Base-by-base conservation (phyloP, 2,797 vertebrate genomes). In the Xenentodon cancila region DNA sequence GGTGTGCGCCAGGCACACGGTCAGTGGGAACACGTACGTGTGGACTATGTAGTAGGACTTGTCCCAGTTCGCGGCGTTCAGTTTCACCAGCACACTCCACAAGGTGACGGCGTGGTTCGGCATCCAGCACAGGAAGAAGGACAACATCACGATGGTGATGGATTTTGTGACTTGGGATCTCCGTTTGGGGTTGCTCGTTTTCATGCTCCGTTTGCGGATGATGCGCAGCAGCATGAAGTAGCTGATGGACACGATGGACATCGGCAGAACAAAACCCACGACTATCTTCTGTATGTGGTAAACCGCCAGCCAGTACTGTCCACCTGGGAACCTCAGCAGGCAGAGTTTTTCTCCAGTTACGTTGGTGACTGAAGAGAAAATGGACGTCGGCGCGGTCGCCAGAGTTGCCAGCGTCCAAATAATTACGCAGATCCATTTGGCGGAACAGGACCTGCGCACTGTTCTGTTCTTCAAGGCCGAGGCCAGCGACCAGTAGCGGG, bases 261-360 rank as follows among this genome's bases (percentile, higher is more conserved):
- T 92, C 0, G 93, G 92, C 46, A 94, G 2, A 8, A 94, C 86
- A 46, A 94, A 94, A 0, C 88, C 93, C 3, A 94, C 68, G 0
- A 92, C 57, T 17, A 94, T 93, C 47, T 94, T 94, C 65, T 94
- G 94, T 4, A 94, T 84, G 80, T 94, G 93, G 49, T 94, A 94
- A n/a, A 93, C 63, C 0, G 92, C 93, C 4, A 94, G 27, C 94
- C 92, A 94, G 59, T 85, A 85, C 66, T 93, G 92, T 1, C 92
- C 93, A 1, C 88, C 87, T 0, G 92, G 92, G 25, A 94, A 94
- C 17, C 81, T 74, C 43, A 94, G 73, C 48, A 94, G 57, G 47
- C 94, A 94, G 2, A 94, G 89, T 19, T 92, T 91, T 21, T 94
- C 94, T 5, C 93, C 93, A 0, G 87, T 89, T 1, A 94, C 91